Evolutionary conservation across 2,888 invertebrate species (phyloP), one percentile per base, ranked within the genome.

Genomic region (Synanthedon tipuliformis): DNA sequence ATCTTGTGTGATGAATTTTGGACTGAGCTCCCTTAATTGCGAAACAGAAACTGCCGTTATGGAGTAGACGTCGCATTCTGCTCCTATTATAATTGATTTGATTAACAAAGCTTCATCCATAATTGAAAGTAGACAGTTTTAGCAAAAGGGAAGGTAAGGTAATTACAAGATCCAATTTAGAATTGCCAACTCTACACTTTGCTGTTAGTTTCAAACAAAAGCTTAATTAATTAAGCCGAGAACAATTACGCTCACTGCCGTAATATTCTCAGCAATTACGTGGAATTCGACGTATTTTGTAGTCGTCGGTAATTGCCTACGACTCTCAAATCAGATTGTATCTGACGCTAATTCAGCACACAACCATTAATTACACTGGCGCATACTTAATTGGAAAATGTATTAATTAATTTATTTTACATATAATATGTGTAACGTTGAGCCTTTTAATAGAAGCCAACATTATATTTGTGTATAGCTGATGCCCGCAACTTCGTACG

Each of bases 141-240:
- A 73, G 75, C 73, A 80, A 81, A 81, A 79, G 77, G 78, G 82
- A 80, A 82, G 83, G 82, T 78, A 83, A 78, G 85, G 85, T 86
- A 86, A 87, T 87, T 87, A 87, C 86, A 84, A 85, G 86, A 87
- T 85, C 86, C 86, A 87, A 87, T 87, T 87, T 86, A 84, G 86
- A 85, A 85, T 86, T 87, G 86, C 86, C 86, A 85, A 85, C 84
- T 87, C 84, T 86, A 87, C 86, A 86, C 85, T 85, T 85, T 84
- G 85, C 86, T 84, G 86, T 83, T 86, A 87, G 87, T 87, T 87
- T 84, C 85, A 86, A 86, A 87, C 87, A 87, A 86, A 85, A 86
- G 85, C 86, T 87, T 86, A 87, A 87, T 86, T 87, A 87, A 87
- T 87, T 87, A 86, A 85, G 85, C 84, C 84, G 83, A 83, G 84